These are phyloP conservation scores for Catharus bicknelli DNA, from an alignment of 2,113 vertebrate species.

Conservation along the genomic window DNA sequence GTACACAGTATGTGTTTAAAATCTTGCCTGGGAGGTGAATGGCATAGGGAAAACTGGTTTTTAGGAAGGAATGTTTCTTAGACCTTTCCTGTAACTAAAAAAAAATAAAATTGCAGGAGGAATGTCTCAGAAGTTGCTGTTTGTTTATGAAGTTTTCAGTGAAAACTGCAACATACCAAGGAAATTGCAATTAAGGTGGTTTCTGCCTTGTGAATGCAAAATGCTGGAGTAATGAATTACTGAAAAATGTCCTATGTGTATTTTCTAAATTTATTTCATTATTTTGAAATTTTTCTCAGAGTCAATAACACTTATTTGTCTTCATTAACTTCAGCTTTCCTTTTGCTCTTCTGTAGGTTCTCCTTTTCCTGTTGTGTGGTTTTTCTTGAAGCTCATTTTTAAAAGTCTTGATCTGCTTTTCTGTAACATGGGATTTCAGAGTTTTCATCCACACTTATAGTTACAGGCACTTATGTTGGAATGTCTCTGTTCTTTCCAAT, in stretches of 20 bases:
- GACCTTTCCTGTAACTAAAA: neutral
- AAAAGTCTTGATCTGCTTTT: neutral
- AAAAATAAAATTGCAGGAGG: accelerated
- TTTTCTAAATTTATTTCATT: neutral
- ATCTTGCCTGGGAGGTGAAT: neutral
- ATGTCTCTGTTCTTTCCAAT: conserved; percentile 3
- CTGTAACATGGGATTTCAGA: neutral
- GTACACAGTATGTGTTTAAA: neutral
- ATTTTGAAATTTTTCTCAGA: neutral
- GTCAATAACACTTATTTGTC: neutral
- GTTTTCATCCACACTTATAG: neutral
- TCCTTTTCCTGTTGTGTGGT: neutral
- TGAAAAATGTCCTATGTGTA: neutral
- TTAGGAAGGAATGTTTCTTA: neutral
- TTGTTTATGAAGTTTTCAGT: neutral
- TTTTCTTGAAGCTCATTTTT: neutral
- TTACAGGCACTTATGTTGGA: neutral
- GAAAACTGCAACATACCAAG: neutral
- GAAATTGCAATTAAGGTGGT: neutral
- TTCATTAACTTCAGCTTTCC: neutral
- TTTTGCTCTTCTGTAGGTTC: neutral
- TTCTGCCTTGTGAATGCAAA: neutral
- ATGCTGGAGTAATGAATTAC: neutral
- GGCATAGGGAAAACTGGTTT: neutral
- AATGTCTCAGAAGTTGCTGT: neutral